Base-by-base conservation (phyloP, 1,140 invertebrate species). In the Akabosia matsudoensis region DNA sequence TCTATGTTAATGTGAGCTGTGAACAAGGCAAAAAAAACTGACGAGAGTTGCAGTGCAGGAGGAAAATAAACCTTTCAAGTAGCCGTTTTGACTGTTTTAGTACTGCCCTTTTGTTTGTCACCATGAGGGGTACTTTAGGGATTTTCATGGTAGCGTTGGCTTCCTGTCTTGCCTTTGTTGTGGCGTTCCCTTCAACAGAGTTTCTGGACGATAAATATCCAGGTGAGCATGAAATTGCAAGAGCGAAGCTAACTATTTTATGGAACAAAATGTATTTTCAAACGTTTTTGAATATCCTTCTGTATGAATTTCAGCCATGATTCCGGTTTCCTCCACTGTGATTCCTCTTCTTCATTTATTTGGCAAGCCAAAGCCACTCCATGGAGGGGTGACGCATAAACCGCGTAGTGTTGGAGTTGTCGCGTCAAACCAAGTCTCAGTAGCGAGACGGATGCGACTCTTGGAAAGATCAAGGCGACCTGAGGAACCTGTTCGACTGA, bases 251-350 rank as follows among this genome's bases (percentile, higher is more conserved):
- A 56, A 4, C 37, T 10, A 10, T 45, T 45, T 45, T 18, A 45
- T 45, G 37, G 7, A n/a, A n/a, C 54, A 22, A 56, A n/a, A 16
- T 56, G 4, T 56, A 56, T 16, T 22, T 56, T 13, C 10, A 56
- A 56, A 10, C n/a, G 10, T 56, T 13, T n/a, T 22, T 56, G 54
- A 45, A 45, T 56, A 31, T 22, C 24, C 31, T 67, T 30, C 24
- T 13, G n/a, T n/a, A 67, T 7, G n/a, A 16, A 28, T 61, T 61
- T 10, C 10, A 72, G 70, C 26, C 3, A 77, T 78, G 76, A 45
- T 74, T 2, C 56, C 76, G 1, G 74, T 78, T 2, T 78, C 76
- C 13, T 78, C 76, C 2, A 78, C 76, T 26, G 76, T 78, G 1
- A 78, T 78, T 18, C 73, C 76, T 24, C 24, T 78, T 1, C 14